These are phyloP conservation scores for Drosophila acutilabella DNA, from an alignment of 2,888 invertebrate genomes.

Conservation along the genomic window DNA sequence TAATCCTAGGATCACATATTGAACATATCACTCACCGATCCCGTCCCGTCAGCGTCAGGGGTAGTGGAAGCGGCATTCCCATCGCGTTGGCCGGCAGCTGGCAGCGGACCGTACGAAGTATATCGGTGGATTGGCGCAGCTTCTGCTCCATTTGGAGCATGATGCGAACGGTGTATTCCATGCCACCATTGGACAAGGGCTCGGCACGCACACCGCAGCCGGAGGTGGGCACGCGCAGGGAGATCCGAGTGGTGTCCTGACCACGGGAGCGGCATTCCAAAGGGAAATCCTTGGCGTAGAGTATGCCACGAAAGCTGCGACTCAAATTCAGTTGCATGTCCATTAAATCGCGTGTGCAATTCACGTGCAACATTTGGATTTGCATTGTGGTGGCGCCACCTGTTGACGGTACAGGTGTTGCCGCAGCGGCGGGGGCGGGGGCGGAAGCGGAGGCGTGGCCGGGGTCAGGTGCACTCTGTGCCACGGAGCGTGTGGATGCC, in stretches of 20 bases:
- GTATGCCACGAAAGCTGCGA: slow-evolving; percentile 88
- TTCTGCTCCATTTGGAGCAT: slow-evolving; percentile 91
- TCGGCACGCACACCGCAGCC: slow-evolving; percentile 90
- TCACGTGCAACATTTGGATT: slow-evolving; percentile 87
- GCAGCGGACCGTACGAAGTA: slow-evolving; percentile 88
- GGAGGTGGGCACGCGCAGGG: slow-evolving; percentile 83
- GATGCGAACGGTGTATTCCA: slow-evolving; percentile 89
- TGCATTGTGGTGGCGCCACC: slow-evolving; percentile 40
- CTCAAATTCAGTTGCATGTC: slow-evolving; percentile 87
- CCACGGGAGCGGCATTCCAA: slow-evolving; percentile 89
- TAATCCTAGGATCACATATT: background rate
- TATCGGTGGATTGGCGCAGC: slow-evolving; percentile 90
- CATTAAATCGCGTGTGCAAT: slow-evolving; percentile 88
- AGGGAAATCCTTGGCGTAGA: slow-evolving; percentile 91
- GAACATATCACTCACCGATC: slow-evolving; percentile 49
- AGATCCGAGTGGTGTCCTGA: slow-evolving; percentile 75
- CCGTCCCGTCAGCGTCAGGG: slow-evolving; percentile 54
- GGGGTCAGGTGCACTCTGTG: slow-evolving; percentile 17
- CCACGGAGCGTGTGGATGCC: slow-evolving; percentile 7
- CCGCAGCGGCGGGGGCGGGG: background rate
- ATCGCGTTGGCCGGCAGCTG: slow-evolving; percentile 82
- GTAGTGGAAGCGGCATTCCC: slow-evolving; percentile 82
- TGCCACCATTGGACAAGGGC: slow-evolving; percentile 85
- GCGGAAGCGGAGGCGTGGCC: background rate
- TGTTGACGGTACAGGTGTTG: background rate